A percentile compares a stretch with the other conserved stretches of the same genome.
Evolutionary conservation across 53 echinoderm and acorn worm species (phyloP).

Genomic region (Hippasteria phrygiana): DNA sequence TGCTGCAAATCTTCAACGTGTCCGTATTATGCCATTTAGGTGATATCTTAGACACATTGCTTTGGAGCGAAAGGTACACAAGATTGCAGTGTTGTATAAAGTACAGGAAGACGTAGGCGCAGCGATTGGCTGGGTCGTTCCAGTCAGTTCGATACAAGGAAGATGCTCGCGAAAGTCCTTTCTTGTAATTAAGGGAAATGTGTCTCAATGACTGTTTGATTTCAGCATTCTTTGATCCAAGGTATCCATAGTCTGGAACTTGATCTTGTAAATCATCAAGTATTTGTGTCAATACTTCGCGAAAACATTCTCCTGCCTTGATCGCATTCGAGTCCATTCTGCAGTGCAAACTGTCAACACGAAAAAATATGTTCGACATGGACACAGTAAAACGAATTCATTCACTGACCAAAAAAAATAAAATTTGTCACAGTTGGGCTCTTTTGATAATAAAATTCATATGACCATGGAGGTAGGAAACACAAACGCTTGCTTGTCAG

Average conservation of each 20-base stretch:
- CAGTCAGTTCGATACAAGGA: conserved; percentile 13
- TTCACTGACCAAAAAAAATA: too few species aligned
- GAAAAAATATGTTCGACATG: not conserved
- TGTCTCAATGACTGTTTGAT: conserved; percentile 8
- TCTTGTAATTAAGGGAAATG: conserved; percentile 25
- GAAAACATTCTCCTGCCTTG: not conserved
- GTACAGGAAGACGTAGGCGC: conserved; percentile 57
- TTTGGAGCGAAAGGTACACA: conserved; percentile 10
- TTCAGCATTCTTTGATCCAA: not conserved
- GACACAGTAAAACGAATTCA: not conserved
- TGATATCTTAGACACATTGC: not conserved
- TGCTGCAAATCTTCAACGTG: conserved; percentile 36
- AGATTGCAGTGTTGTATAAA: conserved; percentile 35
- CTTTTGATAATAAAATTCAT: too few species aligned
- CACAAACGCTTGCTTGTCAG: too few species aligned
- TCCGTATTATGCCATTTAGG: not conserved
- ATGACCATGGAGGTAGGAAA: too few species aligned
- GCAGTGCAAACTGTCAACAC: not conserved
- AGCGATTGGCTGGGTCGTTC: conserved; percentile 39
- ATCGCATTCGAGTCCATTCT: not conserved
- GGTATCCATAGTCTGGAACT: not conserved
- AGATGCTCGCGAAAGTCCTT: not conserved
- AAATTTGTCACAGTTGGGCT: too few species aligned
- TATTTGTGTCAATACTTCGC: not conserved
- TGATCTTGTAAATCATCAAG: not conserved